Evolutionary conservation across 2,797 vertebrate genomes (phyloP).

Genomic region (Sarcophilus harrisii): DNA sequence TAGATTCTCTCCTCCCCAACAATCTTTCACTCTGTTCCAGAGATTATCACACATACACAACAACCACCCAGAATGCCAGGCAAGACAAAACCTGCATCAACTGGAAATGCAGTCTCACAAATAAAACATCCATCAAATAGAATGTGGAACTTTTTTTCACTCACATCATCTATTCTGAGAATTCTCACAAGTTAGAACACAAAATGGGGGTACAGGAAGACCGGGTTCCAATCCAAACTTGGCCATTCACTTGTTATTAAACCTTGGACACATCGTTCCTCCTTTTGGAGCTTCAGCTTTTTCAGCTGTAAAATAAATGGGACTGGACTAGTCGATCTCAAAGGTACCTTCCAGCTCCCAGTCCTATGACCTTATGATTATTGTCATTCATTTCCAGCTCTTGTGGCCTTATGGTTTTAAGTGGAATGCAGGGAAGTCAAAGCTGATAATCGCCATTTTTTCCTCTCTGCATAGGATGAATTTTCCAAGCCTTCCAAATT

Average conservation of each 20-base stretch:
- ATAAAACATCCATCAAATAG: neutral
- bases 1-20: neutral
- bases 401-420: neutral
- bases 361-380: neutral
- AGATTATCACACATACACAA: neutral
- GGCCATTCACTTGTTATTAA: neutral
- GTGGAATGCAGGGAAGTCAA: slow-evolving; percentile 53
- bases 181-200: neutral
- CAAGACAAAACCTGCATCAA: neutral
- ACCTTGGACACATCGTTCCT: neutral
- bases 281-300: neutral
- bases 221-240: neutral
- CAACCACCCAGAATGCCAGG: neutral
- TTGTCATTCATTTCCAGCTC: neutral
- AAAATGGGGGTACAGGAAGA: neutral
- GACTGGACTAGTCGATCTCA: neutral
- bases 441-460: slow-evolving; percentile 53
- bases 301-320: neutral
- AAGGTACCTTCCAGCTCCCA: neutral
- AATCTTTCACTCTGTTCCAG: neutral
- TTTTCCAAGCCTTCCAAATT: slow-evolving; percentile 65
- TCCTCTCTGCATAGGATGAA: slow-evolving; percentile 63
- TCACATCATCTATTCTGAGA: neutral
- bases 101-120: neutral
- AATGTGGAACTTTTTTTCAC: neutral